phyloP scores from a whole-genome alignment of 2,113 vertebrate genomes.

The Gallinago paraguaiae region DNA sequence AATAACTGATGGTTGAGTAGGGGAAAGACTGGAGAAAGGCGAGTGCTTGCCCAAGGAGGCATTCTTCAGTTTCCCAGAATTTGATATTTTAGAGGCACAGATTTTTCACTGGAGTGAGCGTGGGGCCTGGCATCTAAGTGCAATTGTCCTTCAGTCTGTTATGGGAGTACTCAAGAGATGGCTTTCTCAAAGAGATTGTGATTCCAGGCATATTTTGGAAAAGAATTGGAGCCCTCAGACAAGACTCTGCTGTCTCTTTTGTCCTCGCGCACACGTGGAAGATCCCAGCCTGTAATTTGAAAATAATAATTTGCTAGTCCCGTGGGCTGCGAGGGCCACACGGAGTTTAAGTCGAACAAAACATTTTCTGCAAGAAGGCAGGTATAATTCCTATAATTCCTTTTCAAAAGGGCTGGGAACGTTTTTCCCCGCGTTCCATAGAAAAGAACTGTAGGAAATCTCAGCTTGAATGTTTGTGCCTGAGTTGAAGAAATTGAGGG shows the following conservation, averaged over 20 bases:
- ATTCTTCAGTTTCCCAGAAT: neutral
- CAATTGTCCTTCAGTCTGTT: neutral
- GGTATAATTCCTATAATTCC: neutral
- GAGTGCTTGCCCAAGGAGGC: neutral
- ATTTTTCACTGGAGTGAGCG: neutral
- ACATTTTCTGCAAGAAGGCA: neutral
- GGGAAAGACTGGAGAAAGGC: neutral
- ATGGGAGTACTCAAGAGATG: accelerated
- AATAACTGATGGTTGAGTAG: neutral
- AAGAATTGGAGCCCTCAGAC: neutral
- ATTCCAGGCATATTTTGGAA: neutral
- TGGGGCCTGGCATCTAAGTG: no score
- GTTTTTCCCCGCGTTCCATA: neutral
- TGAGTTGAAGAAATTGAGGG: neutral
- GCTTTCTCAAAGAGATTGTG: neutral
- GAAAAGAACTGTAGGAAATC: neutral
- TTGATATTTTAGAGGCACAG: neutral
- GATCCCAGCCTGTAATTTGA: neutral
- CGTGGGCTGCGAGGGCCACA: neutral
- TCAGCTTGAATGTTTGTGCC: neutral
- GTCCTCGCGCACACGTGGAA: neutral
- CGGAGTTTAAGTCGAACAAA: neutral
- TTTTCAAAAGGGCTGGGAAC: neutral
- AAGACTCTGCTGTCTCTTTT: neutral
- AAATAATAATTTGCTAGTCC: no score